These are phyloP conservation scores for Drosophila truncata DNA, from an alignment of 1,140 invertebrate genomes.

Conservation along the genomic window DNA sequence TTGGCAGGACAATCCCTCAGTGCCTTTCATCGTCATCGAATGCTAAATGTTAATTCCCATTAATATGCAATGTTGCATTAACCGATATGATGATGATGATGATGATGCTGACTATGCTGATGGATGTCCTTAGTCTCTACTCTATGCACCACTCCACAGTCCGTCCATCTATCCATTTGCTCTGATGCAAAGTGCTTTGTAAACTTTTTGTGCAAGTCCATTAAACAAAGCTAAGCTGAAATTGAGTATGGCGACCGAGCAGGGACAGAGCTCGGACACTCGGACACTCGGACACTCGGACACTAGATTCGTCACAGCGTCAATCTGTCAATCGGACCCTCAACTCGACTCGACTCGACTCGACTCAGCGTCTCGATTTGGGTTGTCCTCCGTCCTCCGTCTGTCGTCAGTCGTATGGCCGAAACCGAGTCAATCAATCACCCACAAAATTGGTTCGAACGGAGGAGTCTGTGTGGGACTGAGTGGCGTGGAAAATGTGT, in stretches of 20 bases:
- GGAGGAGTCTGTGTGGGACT: not conserved
- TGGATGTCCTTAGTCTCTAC: constrained; percentile 4
- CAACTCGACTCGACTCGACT: not conserved
- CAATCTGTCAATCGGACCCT: constrained; percentile 46
- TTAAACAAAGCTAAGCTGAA: constrained; percentile 67
- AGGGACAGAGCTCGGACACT: constrained; percentile 19
- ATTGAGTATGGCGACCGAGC: constrained; percentile 39
- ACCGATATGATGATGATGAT: not conserved
- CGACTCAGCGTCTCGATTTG: constrained; percentile 10
- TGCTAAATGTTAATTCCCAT: constrained; percentile 29
- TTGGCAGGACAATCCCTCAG: constrained; percentile 16
- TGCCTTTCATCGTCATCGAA: constrained; percentile 7
- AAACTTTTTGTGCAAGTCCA: constrained; percentile 64
- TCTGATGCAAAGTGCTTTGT: constrained; percentile 57
- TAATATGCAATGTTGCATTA: constrained; percentile 39
- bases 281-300: no score
- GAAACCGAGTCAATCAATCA: constrained; percentile 68
- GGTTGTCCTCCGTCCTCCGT: not conserved
- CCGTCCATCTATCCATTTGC: constrained; percentile 1
- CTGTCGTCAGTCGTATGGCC: constrained; percentile 16
- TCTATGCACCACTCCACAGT: no score
- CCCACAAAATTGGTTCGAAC: constrained; percentile 35
- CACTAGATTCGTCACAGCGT: constrained; percentile 17
- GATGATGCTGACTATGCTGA: constrained; percentile 1
- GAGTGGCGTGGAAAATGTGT: constrained; percentile 23